Conservation (phyloP, 2,888 invertebrate genomes). For the Melieria crassipennis region DNA sequence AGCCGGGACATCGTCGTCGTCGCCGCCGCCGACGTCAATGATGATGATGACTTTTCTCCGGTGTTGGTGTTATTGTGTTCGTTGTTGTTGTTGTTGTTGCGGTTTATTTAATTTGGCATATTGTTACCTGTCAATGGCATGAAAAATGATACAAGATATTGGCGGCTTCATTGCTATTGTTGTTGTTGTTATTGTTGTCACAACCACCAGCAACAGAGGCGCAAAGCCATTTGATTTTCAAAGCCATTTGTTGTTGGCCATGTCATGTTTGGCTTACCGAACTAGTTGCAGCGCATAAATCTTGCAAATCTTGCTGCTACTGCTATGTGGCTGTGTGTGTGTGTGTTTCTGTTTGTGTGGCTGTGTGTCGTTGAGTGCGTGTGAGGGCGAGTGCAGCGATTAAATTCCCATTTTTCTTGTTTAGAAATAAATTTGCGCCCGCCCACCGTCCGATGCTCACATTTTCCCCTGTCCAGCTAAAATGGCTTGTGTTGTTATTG, state of each 20-base stretch:
- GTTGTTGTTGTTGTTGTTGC: slow-evolving; percentile 23
- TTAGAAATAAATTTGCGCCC: slow-evolving; percentile 35
- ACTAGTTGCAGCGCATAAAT: slow-evolving; percentile 16
- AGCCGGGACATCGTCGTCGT: background rate
- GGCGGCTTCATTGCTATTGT: background rate
- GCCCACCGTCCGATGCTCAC: slow-evolving; percentile 4
- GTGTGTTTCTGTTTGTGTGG: background rate
- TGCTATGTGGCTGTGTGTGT: slow-evolving; percentile 19
- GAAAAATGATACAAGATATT: slow-evolving; percentile 46
- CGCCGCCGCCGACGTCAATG: background rate
- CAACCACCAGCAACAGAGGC: no score
- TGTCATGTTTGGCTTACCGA: background rate
- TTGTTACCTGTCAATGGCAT: slow-evolving; percentile 51
- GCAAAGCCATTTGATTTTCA: no score
- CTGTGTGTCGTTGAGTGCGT: background rate
- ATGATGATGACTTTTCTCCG: background rate
- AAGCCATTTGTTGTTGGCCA: no score
- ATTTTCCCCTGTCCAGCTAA: background rate
- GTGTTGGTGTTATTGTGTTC: slow-evolving; percentile 4
- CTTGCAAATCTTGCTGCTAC: background rate
- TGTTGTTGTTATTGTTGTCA: slow-evolving; percentile 31
- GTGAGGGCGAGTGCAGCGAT: slow-evolving; percentile 27
- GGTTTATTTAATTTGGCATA: slow-evolving; percentile 49
- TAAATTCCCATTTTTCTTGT: slow-evolving; percentile 49
- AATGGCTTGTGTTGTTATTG: slow-evolving; percentile 18